Evolutionary conservation across 2,888 invertebrate genomes (phyloP).

Genomic region (Leucophenga montana): DNA sequence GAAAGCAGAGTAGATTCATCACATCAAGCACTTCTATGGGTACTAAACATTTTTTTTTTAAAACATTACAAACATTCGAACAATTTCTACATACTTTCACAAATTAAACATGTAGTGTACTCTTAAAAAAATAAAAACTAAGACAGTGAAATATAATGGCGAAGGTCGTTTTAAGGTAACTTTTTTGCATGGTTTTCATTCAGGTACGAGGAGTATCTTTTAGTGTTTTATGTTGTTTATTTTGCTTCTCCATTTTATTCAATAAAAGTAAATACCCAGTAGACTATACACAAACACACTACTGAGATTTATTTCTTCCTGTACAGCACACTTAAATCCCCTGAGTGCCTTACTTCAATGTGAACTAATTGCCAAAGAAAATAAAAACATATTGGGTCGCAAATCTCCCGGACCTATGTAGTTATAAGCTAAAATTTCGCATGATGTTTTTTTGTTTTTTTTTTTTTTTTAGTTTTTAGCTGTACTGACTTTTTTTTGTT

Average conservation of each 20-base stretch:
- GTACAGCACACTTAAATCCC: neutral
- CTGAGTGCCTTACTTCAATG: neutral
- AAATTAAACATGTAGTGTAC: too few relatives aligned
- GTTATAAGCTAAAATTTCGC: neutral
- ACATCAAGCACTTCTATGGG: too few relatives aligned
- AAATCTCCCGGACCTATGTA: conserved; percentile 5
- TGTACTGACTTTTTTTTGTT: conserved; percentile 29
- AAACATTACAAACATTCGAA: too few relatives aligned
- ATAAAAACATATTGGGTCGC: neutral
- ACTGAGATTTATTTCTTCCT: conserved; percentile 31
- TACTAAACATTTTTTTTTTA: too few relatives aligned
- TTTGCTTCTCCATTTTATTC: conserved; percentile 7
- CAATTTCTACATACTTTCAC: too few relatives aligned
- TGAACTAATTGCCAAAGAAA: neutral
- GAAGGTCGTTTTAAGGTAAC: conserved; percentile 61
- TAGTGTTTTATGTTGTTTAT: conserved; percentile 9
- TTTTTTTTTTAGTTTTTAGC: conserved; percentile 28
- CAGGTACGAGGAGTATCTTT: neutral
- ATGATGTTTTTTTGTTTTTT: conserved; percentile 34
- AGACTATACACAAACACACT: neutral
- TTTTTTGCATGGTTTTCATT: conserved; percentile 10
- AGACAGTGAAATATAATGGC: conserved; percentile 46
- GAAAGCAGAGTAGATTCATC: too few relatives aligned
- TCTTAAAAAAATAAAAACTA: too few relatives aligned
- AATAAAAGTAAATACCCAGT: conserved; percentile 1